Base-by-base conservation (phyloP, 2,113 vertebrate species). In the Gracilinanus agilis region DNA sequence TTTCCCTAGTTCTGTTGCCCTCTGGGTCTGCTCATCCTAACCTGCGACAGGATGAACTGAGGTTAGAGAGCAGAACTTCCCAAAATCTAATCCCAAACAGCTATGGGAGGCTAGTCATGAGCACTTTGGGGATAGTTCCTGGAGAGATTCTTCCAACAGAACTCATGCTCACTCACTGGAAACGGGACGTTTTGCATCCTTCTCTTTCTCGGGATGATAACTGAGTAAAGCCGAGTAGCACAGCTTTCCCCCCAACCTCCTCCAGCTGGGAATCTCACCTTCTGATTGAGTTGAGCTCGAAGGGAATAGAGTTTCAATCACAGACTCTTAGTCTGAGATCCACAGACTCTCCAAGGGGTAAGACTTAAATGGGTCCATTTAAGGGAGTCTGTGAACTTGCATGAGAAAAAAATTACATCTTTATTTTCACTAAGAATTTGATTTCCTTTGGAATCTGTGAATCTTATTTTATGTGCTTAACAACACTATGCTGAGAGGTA, bases 71-170 rank as follows among this genome's bases (percentile, higher is more conserved):
- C 67, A 40, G 34, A 75, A 54, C 92, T 94, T 75, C 55, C 94
- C 88, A 91, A 93, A 89, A 23, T 55, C 44, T 90, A 49, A 4
- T 93, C 21, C 90, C 40, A 94, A 91, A 58, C 83, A n/a, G 23
- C 90, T 93, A 55, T n/a, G n/a, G 27, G 10, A 92, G 54, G 88
- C 10, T 11, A 61, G 58, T 55, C 40, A 90, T 75, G 12, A 44
- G 88, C 94, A 91, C 54, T n/a, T 13, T 24, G 94, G n/a, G n/a
- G 53, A 90, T n/a, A 90, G n/a, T 89, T 89, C 56, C 3, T 44
- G 27, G 3, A 40, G 92, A 75, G 53, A 56, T 54, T 11, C 16
- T 44, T 53, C 91, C 44, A 89, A 24, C 0, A 2, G 21, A 25
- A 56, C 55, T 90, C 29, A n/a, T n/a, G n/a, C n/a, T n/a, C n/a